Conservation (phyloP, 2,888 invertebrate genomes). For the Steinernema scapterisci region DNA sequence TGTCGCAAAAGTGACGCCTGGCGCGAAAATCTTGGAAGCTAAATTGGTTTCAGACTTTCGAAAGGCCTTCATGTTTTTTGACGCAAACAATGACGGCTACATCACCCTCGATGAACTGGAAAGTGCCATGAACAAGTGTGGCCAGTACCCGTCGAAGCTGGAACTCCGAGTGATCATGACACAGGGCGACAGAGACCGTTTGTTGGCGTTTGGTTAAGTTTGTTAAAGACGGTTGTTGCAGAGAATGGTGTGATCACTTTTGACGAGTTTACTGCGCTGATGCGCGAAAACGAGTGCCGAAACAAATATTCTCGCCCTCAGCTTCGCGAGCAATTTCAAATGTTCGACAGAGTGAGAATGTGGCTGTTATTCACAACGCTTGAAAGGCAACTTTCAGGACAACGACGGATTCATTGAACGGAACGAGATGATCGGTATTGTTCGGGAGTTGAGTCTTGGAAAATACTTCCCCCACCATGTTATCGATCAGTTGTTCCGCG, state of each 20-base stretch:
- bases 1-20: conserved; percentile 10
- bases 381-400: conserved; percentile 54
- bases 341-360: conserved; percentile 61
- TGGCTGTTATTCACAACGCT: not conserved
- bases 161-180: conserved; percentile 63
- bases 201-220: conserved; percentile 34
- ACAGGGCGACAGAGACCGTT: conserved; percentile 65
- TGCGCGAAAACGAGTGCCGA: conserved; percentile 50
- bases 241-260: conserved; percentile 66
- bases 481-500: conserved; percentile 62
- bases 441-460: conserved; percentile 58
- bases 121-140: conserved; percentile 64
- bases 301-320: conserved; percentile 53
- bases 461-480: conserved; percentile 58
- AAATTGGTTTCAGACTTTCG: conserved; percentile 54
- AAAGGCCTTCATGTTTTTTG: conserved; percentile 63
- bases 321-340: conserved; percentile 60
- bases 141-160: conserved; percentile 60
- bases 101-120: conserved; percentile 62
- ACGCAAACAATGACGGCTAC: conserved; percentile 64
- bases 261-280: conserved; percentile 63
- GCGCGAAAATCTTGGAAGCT: not conserved
- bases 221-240: conserved; percentile 40
- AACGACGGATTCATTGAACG: conserved; percentile 65
- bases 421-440: conserved; percentile 62